phyloP scores from a whole-genome alignment of 2,888 invertebrate genomes.

The Marronus borbonicus region DNA sequence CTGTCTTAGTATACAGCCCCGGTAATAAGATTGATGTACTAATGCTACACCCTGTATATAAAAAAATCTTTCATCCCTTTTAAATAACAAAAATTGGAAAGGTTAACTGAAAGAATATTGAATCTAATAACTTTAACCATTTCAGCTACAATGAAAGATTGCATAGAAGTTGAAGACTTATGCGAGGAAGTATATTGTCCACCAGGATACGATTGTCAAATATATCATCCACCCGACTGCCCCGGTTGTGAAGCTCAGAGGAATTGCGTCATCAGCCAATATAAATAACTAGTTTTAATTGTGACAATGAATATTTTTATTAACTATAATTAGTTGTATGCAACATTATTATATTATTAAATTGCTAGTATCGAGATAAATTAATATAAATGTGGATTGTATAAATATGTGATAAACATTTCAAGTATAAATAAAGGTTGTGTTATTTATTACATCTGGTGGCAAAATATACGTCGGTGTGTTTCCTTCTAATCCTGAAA shows the following conservation, averaged over 20 bases:
- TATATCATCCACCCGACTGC: constrained; percentile 61
- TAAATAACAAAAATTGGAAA: not conserved
- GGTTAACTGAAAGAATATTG: not conserved
- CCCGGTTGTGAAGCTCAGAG: constrained; percentile 57
- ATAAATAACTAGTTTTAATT: not conserved
- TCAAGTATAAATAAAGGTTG: constrained; percentile 4
- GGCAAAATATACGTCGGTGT: constrained; percentile 54
- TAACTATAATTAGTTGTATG: too few relatives aligned
- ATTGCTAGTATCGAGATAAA: too few relatives aligned
- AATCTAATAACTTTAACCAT: constrained; percentile 28
- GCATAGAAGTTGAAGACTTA: constrained; percentile 59
- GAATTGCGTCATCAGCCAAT: constrained; percentile 54
- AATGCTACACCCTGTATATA: too few relatives aligned
- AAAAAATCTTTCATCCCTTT: too few relatives aligned
- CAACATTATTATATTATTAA: too few relatives aligned
- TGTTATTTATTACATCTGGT: not conserved
- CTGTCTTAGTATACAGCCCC: too few relatives aligned
- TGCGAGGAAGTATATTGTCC: constrained; percentile 63
- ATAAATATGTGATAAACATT: not conserved
- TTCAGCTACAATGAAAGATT: constrained; percentile 63
- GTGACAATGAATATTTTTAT: too few relatives aligned
- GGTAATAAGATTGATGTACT: too few relatives aligned
- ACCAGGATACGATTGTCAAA: constrained; percentile 62
- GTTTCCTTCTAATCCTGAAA: constrained; percentile 56
- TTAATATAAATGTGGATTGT: too few relatives aligned